Conservation (phyloP, 2,888 invertebrate genomes). For the Apodemia mormo region DNA sequence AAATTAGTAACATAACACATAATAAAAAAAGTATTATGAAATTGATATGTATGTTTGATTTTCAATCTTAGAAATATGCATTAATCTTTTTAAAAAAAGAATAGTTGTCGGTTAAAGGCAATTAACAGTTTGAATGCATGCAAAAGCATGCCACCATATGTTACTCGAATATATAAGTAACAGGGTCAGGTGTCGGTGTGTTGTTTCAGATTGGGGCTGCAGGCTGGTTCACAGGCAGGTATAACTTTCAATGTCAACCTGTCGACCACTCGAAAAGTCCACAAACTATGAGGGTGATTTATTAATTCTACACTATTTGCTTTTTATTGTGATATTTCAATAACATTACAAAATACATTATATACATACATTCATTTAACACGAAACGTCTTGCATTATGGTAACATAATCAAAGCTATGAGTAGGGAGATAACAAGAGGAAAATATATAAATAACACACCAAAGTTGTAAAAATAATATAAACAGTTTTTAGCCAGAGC, state of each 20-base stretch:
- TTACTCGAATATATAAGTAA: constrained; percentile 50
- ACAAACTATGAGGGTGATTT: constrained; percentile 94
- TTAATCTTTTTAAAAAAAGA: neutral
- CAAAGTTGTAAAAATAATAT: too few relatives aligned
- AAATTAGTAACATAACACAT: too few relatives aligned
- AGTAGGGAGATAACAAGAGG: too few relatives aligned
- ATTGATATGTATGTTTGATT: neutral
- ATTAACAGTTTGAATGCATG: constrained; percentile 22
- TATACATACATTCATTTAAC: too few relatives aligned
- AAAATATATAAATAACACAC: too few relatives aligned
- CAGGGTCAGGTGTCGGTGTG: constrained; percentile 72
- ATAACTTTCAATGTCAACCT: constrained; percentile 97
- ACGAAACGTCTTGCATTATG: too few relatives aligned
- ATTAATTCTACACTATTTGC: constrained; percentile 43
- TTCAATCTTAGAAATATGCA: neutral
- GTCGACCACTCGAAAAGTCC: constrained; percentile 97
- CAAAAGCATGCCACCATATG: constrained; percentile 24
- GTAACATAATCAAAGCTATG: too few relatives aligned
- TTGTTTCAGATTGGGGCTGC: constrained; percentile 92
- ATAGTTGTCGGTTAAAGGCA: constrained; percentile 17
- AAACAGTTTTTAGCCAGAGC: too few relatives aligned
- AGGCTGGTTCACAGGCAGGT: constrained; percentile 97
- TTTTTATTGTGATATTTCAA: neutral
- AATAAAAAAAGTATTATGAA: too few relatives aligned
- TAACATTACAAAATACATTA: neutral